These are phyloP conservation scores for Rotaria socialis DNA, from an alignment of 2,888 invertebrate species.

Conservation along the genomic window DNA sequence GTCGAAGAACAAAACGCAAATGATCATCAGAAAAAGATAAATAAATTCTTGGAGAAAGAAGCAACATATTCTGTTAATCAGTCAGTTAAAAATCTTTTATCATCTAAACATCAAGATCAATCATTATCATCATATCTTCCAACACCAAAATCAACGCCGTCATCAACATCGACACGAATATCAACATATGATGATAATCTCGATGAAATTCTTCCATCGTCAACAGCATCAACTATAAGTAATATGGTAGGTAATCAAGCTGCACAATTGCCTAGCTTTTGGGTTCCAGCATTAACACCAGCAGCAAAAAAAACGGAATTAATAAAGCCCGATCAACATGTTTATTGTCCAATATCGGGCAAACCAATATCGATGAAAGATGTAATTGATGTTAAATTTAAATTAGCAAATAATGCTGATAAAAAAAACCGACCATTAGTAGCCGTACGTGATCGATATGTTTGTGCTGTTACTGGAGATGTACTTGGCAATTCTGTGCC, in stretches of 20 bases:
- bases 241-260: conserved; percentile 75
- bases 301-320: conserved; percentile 68
- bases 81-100: conserved; percentile 30
- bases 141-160: not conserved
- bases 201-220: not conserved
- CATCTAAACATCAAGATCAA: conserved; percentile 12
- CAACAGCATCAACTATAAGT: conserved; percentile 8
- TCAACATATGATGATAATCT: not conserved
- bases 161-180: not conserved
- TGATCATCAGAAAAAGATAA: conserved; percentile 70
- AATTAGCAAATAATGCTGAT: conserved; percentile 77
- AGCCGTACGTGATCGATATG: conserved; percentile 76
- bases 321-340: conserved; percentile 40
- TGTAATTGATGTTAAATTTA: conserved; percentile 85
- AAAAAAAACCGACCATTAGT: conserved; percentile 74
- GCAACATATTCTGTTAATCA: conserved; percentile 62
- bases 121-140: not conserved
- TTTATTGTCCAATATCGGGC: conserved; percentile 78
- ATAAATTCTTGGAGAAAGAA: conserved; percentile 76
- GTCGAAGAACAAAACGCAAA: conserved; percentile 67
- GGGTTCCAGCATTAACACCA: conserved; percentile 89
- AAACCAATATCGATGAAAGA: conserved; percentile 83
- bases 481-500: conserved; percentile 78
- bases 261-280: conserved; percentile 83
- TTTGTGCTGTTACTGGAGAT: conserved; percentile 95